phyloP scores from a whole-genome alignment of 2,888 invertebrate species.

The Leuctra nigra region DNA sequence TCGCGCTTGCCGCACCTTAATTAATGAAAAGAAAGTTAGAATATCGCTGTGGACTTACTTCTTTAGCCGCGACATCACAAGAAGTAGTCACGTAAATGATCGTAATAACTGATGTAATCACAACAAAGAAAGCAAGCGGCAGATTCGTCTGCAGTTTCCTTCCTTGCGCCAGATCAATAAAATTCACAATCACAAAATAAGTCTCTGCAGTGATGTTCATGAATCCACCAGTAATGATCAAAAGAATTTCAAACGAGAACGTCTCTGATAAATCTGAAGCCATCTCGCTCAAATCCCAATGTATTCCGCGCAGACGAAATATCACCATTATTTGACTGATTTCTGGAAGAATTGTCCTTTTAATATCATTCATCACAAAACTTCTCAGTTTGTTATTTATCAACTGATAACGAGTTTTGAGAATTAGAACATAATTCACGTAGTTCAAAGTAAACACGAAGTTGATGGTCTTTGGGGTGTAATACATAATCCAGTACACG shows the following conservation, averaged over 20 bases:
- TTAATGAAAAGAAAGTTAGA: too few species aligned
- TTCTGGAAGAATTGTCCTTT: neutral
- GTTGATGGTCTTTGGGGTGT: neutral
- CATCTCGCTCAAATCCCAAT: neutral
- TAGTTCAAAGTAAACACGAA: neutral
- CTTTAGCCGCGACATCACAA: neutral
- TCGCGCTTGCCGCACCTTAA: too few species aligned
- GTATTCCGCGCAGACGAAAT: neutral
- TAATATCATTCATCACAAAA: neutral
- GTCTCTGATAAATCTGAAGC: neutral
- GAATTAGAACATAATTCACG: neutral
- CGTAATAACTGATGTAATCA: neutral
- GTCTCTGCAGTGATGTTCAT: neutral
- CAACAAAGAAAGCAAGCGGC: neutral
- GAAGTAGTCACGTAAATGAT: neutral
- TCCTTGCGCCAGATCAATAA: neutral
- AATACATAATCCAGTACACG: neutral
- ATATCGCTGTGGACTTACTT: conserved; percentile 5
- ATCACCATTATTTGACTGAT: neutral
- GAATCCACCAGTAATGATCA: conserved; percentile 1
- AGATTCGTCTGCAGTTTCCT: neutral
- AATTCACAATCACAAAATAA: neutral
- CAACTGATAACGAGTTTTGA: neutral
- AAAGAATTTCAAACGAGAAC: neutral
- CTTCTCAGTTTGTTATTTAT: neutral